Evolutionary conservation across 2,888 invertebrate species (phyloP), one percentile per base, ranked within the genome.

Genomic region (Stramonita haemastoma): DNA sequence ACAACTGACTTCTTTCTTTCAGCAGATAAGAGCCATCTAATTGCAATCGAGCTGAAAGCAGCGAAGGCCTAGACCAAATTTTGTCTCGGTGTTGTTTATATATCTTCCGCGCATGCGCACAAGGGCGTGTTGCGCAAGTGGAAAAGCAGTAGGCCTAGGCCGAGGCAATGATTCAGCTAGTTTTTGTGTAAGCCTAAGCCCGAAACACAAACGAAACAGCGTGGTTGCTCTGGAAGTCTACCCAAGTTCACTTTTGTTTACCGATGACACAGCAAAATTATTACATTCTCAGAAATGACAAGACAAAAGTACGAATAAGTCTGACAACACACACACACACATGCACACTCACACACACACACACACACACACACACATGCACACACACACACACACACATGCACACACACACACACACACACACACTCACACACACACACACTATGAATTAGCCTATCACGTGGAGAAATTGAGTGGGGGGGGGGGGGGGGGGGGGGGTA

Each of bases 321-420:
- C n/a, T n/a, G n/a, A n/a, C n/a, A 19, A 11, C 84, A 5, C 84
- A 84, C 84, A 84, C 84, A 56, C 84, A 84, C 83, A 83, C 83
- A 83, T 13, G 4, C 83, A 83, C 83, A 32, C 83, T 29, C 26
- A 32, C 34, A 15, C 60, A 87, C 70, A 86, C 86, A 86, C 86
- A 57, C 86, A 22, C 86, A 56, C 56, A 56, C 86, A 56, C 86
- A 26, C 86, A 26, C 60, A 26, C 86, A 56, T 57, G 66, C 66
- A 60, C 66, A 60, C 86, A 66, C 66, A 86, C 66, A 66, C 86
- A 19, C 66, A 66, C 86, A 66, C 66, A 11, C 86, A 29, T 56
- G 36, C 86, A 86, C 66, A 66, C 66, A 86, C 86, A 86, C 86
- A 86, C 86, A 86, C 66, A 86, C 66, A 86, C 29, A 86, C n/a